phyloP scores from a whole-genome alignment of 2,797 vertebrate genomes.

The Orientallactaga sibirica region DNA sequence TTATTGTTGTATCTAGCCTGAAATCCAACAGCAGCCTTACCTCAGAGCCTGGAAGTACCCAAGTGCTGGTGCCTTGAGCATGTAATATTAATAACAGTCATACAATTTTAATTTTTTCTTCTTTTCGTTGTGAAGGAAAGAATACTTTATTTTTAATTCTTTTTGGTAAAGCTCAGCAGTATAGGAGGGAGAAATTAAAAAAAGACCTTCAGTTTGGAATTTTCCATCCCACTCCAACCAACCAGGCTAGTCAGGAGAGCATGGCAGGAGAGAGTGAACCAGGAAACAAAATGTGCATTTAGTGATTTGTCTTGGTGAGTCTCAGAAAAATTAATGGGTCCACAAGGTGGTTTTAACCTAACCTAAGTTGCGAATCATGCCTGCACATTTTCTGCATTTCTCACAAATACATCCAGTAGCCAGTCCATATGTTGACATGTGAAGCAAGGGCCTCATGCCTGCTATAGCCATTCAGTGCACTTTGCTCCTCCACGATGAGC shows the following conservation, averaged over 20 bases:
- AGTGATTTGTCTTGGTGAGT: constrained; percentile 79
- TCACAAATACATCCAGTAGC: no score
- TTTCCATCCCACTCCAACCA: constrained; percentile 82
- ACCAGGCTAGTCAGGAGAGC: constrained; percentile 79
- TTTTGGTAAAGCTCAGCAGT: constrained; percentile 79
- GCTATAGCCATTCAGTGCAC: not conserved
- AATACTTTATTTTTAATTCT: constrained; percentile 50
- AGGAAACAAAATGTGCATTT: constrained; percentile 75
- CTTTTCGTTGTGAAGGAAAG: constrained; percentile 86
- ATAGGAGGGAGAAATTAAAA: constrained; percentile 76
- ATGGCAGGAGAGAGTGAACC: constrained; percentile 73
- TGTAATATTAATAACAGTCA: constrained; percentile 97
- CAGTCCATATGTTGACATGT: not conserved
- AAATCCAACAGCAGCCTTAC: constrained; percentile 63
- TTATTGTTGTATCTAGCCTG: constrained; percentile 52
- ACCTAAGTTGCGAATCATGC: not conserved
- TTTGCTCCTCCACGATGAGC: not conserved
- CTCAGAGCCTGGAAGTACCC: constrained; percentile 79
- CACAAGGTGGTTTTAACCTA: constrained; percentile 53
- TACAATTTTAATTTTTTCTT: constrained; percentile 95
- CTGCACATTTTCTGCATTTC: not conserved
- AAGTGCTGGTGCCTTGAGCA: constrained; percentile 89
- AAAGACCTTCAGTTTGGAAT: constrained; percentile 85
- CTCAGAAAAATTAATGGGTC: constrained; percentile 72
- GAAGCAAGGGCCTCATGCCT: rapidly evolving